A percentile compares a stretch with the other conserved stretches of the same genome.
Conservation (phyloP, 2,797 vertebrate species). For the Cyclura pinguis region DNA sequence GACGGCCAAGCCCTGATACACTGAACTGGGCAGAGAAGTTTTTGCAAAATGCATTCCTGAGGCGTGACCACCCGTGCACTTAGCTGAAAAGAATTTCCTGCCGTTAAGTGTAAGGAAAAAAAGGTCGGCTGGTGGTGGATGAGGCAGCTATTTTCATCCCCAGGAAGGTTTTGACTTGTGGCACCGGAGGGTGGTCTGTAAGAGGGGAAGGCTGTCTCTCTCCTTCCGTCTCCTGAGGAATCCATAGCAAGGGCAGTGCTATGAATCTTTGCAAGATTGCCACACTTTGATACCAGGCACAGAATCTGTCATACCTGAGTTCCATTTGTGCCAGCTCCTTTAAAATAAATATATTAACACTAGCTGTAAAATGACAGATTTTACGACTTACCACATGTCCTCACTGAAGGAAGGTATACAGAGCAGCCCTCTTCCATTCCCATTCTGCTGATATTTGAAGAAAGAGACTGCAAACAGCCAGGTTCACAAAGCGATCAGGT, state of each 20-base stretch:
- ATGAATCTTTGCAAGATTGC: too few species aligned
- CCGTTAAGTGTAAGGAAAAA: not conserved
- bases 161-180: not conserved
- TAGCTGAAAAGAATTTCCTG: not conserved
- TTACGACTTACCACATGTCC: too few species aligned
- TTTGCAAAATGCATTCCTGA: slow-evolving; percentile 8
- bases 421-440: not conserved
- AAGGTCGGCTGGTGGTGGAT: too few species aligned
- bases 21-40: not conserved
- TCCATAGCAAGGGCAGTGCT: not conserved
- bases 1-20: too few species aligned
- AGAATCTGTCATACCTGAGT: not conserved
- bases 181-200: not conserved
- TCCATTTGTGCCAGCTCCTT: fast-evolving
- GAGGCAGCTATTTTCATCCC: not conserved
- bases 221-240: not conserved
- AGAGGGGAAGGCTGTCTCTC: not conserved
- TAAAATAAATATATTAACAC: not conserved
- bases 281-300: too few species aligned
- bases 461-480: not conserved
- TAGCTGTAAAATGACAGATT: too few species aligned
- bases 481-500: not conserved
- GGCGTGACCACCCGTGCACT: not conserved
- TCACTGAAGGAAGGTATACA: not conserved
- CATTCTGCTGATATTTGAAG: not conserved